Evolutionary conservation across 2,797 vertebrate genomes (phyloP).

Genomic region (Pampus argenteus): DNA sequence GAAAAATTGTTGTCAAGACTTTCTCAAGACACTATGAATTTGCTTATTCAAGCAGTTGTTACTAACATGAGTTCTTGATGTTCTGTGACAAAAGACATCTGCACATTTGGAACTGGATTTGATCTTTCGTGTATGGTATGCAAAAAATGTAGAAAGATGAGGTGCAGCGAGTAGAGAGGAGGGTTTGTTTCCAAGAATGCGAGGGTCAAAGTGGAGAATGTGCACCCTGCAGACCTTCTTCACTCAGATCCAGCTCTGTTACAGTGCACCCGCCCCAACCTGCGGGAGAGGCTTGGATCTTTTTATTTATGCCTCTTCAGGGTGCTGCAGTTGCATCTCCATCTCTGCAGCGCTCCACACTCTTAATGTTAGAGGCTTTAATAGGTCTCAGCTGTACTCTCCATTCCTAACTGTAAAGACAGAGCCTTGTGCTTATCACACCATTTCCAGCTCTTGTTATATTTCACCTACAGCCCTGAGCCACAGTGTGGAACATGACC

Average conservation of each 20-base stretch:
- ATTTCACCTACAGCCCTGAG: conserved; percentile 58
- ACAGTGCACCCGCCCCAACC: conserved; percentile 55
- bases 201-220: conserved; percentile 70
- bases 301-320: conserved; percentile 62
- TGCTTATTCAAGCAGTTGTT: conserved; percentile 21
- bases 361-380: conserved; percentile 62
- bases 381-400: conserved; percentile 46
- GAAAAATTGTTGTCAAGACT: conserved; percentile 27
- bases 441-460: conserved; percentile 65
- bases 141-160: conserved; percentile 69
- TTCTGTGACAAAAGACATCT: conserved; percentile 32
- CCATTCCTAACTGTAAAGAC: conserved; percentile 44
- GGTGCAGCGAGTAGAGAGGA: conserved; percentile 60
- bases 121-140: conserved; percentile 58
- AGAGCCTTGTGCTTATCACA: conserved; percentile 62
- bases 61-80: neutral
- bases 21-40: conserved; percentile 22
- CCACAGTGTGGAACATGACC: conserved; percentile 52
- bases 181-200: conserved; percentile 74
- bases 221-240: conserved; percentile 63
- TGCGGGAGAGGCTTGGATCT: conserved; percentile 49
- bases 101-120: conserved; percentile 39
- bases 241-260: conserved; percentile 56
- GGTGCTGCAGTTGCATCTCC: conserved; percentile 60
- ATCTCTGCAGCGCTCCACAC: conserved; percentile 53